phyloP scores from a whole-genome alignment of 2,797 vertebrate genomes.

The Halcyon chelicuti region DNA sequence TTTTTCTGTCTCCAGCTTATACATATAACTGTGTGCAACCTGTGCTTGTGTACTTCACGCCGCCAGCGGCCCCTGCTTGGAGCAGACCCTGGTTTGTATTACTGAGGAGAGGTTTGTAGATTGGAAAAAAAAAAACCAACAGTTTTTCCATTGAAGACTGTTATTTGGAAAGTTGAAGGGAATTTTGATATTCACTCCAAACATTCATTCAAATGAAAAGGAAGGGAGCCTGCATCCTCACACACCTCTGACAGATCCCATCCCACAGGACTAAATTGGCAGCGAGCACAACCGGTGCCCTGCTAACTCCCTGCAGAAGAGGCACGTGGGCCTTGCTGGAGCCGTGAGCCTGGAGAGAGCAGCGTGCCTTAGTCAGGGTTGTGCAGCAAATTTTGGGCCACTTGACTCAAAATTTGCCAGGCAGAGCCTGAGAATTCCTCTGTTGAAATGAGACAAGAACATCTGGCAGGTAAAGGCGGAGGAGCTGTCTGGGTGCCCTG shows the following conservation, averaged over 20 bases:
- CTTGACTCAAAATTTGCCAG: not conserved
- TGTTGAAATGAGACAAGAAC: not conserved
- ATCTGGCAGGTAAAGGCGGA: fast-evolving
- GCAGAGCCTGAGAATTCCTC: not conserved
- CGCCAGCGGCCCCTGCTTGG: fast-evolving
- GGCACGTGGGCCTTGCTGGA: not conserved
- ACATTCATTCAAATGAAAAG: not conserved
- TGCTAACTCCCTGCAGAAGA: fast-evolving
- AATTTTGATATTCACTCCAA: not conserved
- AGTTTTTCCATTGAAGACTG: not conserved
- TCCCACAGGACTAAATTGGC: not conserved
- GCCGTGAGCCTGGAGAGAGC: not conserved
- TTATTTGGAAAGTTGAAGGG: not conserved
- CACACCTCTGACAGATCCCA: not conserved
- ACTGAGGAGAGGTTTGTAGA: not conserved
- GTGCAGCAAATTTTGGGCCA: not conserved
- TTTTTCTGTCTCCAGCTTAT: not conserved
- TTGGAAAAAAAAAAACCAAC: no score
- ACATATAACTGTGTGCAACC: fast-evolving
- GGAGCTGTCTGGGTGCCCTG: not conserved
- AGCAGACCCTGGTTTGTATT: not conserved
- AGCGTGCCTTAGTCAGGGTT: fast-evolving
- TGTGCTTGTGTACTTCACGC: not conserved
- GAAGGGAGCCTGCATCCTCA: not conserved
- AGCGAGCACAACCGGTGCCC: fast-evolving